These are phyloP conservation scores for Synaphobranchus kaupii DNA, from an alignment of 2,797 vertebrate genomes.

Conservation along the genomic window DNA sequence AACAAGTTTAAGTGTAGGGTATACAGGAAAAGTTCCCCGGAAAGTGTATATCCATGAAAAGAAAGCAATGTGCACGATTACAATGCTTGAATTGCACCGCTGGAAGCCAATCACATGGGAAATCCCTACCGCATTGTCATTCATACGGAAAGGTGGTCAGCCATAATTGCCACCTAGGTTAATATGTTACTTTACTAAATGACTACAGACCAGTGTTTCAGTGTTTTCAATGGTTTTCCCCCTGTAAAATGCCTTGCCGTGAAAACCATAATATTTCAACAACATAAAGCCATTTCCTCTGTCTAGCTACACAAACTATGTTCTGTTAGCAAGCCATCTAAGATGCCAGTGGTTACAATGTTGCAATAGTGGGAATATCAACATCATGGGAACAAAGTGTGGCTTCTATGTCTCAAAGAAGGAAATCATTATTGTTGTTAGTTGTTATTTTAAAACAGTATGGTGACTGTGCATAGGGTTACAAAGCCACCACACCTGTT, in stretches of 20 bases:
- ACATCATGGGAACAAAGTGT: neutral
- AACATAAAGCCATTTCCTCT: neutral
- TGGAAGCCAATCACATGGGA: constrained; percentile 16
- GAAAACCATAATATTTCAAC: neutral
- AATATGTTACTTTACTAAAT: constrained; percentile 16
- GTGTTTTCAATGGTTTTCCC: neutral
- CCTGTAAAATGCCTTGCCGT: neutral
- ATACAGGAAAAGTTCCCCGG: constrained; percentile 25
- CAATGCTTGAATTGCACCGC: constrained; percentile 25
- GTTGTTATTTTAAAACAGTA: constrained; percentile 1
- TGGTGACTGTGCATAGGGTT: neutral
- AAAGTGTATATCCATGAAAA: constrained; percentile 23
- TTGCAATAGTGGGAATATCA: constrained; percentile 5
- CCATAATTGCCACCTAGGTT: constrained; percentile 20
- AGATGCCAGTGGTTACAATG: neutral
- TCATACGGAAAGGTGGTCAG: constrained; percentile 30
- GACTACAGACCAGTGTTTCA: constrained; percentile 12
- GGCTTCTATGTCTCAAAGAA: neutral
- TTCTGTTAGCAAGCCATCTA: neutral
- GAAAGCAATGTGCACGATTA: neutral
- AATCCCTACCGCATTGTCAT: constrained; percentile 33
- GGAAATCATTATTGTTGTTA: constrained; percentile 10
- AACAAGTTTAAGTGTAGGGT: neutral
- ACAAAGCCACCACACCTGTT: neutral
- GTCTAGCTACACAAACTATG: neutral